These are phyloP conservation scores for Drosophila imparisetae DNA, from an alignment of 2,888 invertebrate genomes.

Conservation along the genomic window DNA sequence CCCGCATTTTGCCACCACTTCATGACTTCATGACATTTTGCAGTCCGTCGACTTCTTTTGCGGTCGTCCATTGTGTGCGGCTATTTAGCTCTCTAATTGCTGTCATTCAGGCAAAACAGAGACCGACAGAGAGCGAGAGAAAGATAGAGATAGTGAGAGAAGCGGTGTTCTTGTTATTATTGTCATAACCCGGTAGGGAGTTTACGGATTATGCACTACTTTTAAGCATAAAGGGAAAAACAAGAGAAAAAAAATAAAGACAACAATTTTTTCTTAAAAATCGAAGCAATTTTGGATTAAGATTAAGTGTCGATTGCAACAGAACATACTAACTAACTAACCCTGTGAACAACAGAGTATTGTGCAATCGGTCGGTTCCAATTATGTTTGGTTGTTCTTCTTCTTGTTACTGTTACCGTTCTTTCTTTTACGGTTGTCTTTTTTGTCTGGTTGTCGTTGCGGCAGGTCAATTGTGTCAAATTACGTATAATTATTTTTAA, in stretches of 20 bases:
- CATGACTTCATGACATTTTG: slow-evolving; percentile 34
- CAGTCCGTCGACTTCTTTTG: slow-evolving; percentile 55
- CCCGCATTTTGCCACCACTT: background rate
- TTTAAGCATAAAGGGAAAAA: background rate
- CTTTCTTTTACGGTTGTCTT: slow-evolving; percentile 4
- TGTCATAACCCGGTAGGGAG: background rate
- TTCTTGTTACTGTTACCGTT: background rate
- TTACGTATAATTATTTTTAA: slow-evolving; percentile 71
- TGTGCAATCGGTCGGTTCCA: background rate
- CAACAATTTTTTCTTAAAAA: background rate
- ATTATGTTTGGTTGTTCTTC: background rate
- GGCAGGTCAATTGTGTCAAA: slow-evolving; percentile 76
- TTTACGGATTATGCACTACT: background rate
- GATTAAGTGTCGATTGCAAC: background rate
- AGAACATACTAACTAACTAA: background rate
- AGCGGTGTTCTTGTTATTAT: background rate
- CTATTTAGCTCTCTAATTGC: slow-evolving; percentile 60
- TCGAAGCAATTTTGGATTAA: background rate
- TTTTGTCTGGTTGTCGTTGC: slow-evolving; percentile 43
- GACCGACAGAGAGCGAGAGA: background rate
- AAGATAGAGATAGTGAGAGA: background rate
- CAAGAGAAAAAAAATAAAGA: background rate
- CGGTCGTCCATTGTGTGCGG: slow-evolving; percentile 56
- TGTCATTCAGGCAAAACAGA: slow-evolving; percentile 37
- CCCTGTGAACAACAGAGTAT: background rate